phyloP scores from a whole-genome alignment of 2,113 vertebrate species.

The Microcebus murinus region DNA sequence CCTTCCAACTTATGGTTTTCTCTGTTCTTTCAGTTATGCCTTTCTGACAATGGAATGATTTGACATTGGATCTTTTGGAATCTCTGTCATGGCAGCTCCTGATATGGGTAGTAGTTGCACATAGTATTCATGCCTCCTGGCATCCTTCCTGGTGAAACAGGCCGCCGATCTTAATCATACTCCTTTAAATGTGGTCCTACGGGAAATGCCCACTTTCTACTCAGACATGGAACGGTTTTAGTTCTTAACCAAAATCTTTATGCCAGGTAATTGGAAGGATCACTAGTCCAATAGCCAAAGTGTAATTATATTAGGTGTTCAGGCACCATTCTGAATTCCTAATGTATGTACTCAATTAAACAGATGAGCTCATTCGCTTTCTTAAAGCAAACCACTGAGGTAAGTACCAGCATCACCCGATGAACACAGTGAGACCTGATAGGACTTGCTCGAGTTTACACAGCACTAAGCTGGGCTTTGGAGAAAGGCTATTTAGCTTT shows the following conservation, averaged over 20 bases:
- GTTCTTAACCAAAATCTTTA: not conserved
- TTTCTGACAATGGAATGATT: not conserved
- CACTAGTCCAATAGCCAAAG: not conserved
- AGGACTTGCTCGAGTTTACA: not conserved
- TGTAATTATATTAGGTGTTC: not conserved
- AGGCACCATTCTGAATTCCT: not conserved
- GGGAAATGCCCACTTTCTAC: not conserved
- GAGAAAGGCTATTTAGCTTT: not conserved
- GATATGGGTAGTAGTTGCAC: accelerated
- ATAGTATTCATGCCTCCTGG: accelerated
- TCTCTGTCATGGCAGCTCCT: too few species aligned
- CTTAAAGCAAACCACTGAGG: not conserved
- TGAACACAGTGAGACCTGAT: accelerated
- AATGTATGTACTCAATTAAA: not conserved
- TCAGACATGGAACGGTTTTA: not conserved
- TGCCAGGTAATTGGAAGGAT: not conserved
- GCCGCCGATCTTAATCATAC: accelerated
- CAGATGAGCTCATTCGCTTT: not conserved
- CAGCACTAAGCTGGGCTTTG: not conserved
- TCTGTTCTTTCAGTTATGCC: not conserved
- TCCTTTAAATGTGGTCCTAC: not conserved
- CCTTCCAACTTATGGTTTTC: not conserved
- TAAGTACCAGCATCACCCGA: not conserved
- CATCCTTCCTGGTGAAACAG: not conserved
- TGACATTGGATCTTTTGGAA: not conserved